Base-by-base conservation (phyloP, 2,113 vertebrate species). In the Labeo catla region DNA sequence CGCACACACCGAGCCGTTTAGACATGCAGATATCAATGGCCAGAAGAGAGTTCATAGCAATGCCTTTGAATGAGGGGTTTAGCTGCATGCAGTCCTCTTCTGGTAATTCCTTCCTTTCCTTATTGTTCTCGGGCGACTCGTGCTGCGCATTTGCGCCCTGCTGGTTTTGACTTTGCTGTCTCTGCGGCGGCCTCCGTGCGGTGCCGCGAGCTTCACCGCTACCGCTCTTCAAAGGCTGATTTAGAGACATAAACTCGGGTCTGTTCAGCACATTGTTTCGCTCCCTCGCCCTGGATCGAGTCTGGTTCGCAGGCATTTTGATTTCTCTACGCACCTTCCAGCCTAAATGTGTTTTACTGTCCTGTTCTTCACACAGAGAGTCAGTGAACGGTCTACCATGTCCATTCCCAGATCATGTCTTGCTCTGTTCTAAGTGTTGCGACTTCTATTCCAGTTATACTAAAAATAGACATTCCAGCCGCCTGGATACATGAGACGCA, bases 41-140 rank as follows among this genome's bases (percentile, higher is more conserved):
- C 86, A 98, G 93, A 88, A 99, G 93, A 0, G 97, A 96, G 94
- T 93, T 99, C 92, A 97, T 94, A 88, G 97, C 97, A 6, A 99
- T 98, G 85, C 96, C 97, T 85, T 95, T 94, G 90, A 99, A 96
- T 0, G 97, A 97, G 0, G 97, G 97, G 91, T 99, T 98, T 54
- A 99, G 96, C 94, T 97, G 97, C 96, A 99, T 99, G 92, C 97
- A 98, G 92, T 99, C 97, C 91, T 98, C 97, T 88, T 98, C 97
- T 0, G 97, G 97, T 83, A 96, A 94, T 21, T 96, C 96, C 89
- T 95, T 92, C 2, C 92, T 91, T 72, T 96, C 96, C 1, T 95
- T 96, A 87, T 92, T 68, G 50, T 63, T 93, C 0, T 91, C 91
- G 8, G n/a, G 86, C 0, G 92, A 77, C 45, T 93, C 88, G 7